phyloP scores from a whole-genome alignment of 1,140 invertebrate genomes.

The Rhyacophila brunnea region DNA sequence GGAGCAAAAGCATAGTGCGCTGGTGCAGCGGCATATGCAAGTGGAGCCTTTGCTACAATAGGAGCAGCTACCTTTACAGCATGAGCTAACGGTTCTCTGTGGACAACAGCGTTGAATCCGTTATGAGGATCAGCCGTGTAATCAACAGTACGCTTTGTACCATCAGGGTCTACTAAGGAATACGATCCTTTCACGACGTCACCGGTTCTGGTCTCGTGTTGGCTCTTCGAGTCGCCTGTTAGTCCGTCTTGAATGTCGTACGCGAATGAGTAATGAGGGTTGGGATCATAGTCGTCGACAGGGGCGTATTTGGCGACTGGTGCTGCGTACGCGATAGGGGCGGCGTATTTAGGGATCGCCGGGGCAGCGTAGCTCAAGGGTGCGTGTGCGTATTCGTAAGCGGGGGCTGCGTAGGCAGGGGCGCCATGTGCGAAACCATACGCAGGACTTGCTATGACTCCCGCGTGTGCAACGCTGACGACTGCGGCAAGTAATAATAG shows the following conservation, averaged over 20 bases:
- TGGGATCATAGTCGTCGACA: slow-evolving; percentile 57
- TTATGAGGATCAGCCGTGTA: slow-evolving; percentile 60
- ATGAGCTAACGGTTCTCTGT: slow-evolving; percentile 44
- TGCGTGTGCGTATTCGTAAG: slow-evolving; percentile 26
- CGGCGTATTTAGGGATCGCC: slow-evolving; percentile 17
- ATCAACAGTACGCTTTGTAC: slow-evolving; percentile 62
- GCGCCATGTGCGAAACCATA: slow-evolving; percentile 37
- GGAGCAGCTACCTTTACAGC: slow-evolving; percentile 11
- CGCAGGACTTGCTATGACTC: not conserved
- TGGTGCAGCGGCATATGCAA: slow-evolving; percentile 5
- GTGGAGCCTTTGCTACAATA: slow-evolving; percentile 13
- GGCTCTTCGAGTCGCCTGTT: slow-evolving; percentile 55
- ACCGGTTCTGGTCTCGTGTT: slow-evolving; percentile 55
- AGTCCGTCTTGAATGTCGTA: slow-evolving; percentile 67
- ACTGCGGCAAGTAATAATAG: slow-evolving; percentile 8
- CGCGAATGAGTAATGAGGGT: slow-evolving; percentile 66
- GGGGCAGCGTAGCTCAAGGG: slow-evolving; percentile 8
- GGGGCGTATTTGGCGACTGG: slow-evolving; percentile 22
- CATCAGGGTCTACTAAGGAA: slow-evolving; percentile 64
- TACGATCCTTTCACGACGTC: slow-evolving; percentile 67
- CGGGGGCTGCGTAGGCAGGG: slow-evolving; percentile 37
- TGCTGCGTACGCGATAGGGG: slow-evolving; percentile 7
- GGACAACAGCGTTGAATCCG: slow-evolving; percentile 56
- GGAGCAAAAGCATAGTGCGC: slow-evolving; percentile 1
- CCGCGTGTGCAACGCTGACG: not conserved